A percentile compares a stretch with the other conserved stretches of the same genome.
phyloP scores from a whole-genome alignment of 2,888 invertebrate genomes.

The Hypselothyrea guttata region DNA sequence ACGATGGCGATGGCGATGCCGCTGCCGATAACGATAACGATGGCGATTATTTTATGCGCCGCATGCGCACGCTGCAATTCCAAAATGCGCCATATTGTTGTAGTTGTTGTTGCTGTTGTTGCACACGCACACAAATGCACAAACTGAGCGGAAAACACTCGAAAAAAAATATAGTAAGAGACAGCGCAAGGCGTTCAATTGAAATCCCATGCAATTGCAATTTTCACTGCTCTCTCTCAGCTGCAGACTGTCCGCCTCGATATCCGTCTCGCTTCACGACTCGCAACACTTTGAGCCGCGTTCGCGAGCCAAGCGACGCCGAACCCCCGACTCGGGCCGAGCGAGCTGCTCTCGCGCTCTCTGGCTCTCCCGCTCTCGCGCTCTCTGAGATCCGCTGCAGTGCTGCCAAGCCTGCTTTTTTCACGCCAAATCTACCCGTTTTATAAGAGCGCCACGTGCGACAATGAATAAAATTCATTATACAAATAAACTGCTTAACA shows the following conservation, averaged over 20 bases:
- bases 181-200: constrained; percentile 30
- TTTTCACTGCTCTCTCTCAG: constrained; percentile 25
- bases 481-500: too few relatives aligned
- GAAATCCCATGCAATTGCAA: constrained; percentile 61
- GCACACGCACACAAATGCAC: constrained; percentile 31
- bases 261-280: constrained; percentile 78
- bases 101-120: constrained; percentile 31
- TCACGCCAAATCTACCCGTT: too few relatives aligned
- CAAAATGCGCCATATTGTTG: constrained; percentile 60
- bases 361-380: constrained; percentile 10
- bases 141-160: constrained; percentile 47
- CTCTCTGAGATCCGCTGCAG: too few relatives aligned
- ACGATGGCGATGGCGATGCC: constrained; percentile 21
- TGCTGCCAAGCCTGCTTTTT: too few relatives aligned
- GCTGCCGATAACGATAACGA: constrained; percentile 20
- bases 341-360: constrained; percentile 30
- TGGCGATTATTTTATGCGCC: constrained; percentile 28
- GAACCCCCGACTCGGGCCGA: constrained; percentile 50
- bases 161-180: constrained; percentile 42
- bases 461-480: too few relatives aligned
- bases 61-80: constrained; percentile 53
- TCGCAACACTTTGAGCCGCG: constrained; percentile 78
- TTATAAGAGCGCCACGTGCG: too few relatives aligned
- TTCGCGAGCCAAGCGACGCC: constrained; percentile 44
- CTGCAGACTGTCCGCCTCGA: constrained; percentile 62